Conservation (phyloP, 2,888 invertebrate genomes). For the Siphonodentalium dalli region DNA sequence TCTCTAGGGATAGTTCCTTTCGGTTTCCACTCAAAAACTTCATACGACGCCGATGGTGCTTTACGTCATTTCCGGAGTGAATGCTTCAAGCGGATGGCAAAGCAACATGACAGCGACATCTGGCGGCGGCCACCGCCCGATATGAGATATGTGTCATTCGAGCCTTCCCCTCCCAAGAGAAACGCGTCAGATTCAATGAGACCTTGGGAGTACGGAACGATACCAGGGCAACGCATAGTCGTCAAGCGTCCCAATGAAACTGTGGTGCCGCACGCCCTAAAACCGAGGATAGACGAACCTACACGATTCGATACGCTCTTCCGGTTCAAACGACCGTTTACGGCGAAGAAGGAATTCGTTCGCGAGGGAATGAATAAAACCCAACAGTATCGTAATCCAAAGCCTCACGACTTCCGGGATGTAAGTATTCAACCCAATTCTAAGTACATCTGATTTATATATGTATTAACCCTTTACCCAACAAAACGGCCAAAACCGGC, state of each 20-base stretch:
- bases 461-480: too few relatives aligned
- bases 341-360: conserved; percentile 54
- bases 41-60: conserved; percentile 50
- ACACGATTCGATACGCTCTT: conserved; percentile 40
- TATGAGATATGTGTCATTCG: conserved; percentile 53
- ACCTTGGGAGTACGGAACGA: conserved; percentile 59
- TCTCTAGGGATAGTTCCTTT: conserved; percentile 45
- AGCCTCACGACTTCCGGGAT: conserved; percentile 58
- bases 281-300: conserved; percentile 25
- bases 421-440: conserved; percentile 33
- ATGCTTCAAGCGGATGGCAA: conserved; percentile 32
- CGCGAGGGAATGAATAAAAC: conserved; percentile 45
- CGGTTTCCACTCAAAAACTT: conserved; percentile 55
- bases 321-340: conserved; percentile 49
- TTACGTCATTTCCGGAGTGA: conserved; percentile 50
- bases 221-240: conserved; percentile 45
- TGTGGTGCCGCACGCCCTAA: conserved; percentile 35
- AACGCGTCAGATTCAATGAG: conserved; percentile 57
- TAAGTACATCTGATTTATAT: background rate
- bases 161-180: conserved; percentile 57
- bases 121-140: conserved; percentile 61
- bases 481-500: too few relatives aligned
- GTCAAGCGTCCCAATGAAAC: conserved; percentile 31
- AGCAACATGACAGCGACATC: conserved; percentile 43
- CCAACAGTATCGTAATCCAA: conserved; percentile 44